These are phyloP conservation scores for Melieria omissa DNA, from an alignment of 2,888 invertebrate species.

Conservation along the genomic window DNA sequence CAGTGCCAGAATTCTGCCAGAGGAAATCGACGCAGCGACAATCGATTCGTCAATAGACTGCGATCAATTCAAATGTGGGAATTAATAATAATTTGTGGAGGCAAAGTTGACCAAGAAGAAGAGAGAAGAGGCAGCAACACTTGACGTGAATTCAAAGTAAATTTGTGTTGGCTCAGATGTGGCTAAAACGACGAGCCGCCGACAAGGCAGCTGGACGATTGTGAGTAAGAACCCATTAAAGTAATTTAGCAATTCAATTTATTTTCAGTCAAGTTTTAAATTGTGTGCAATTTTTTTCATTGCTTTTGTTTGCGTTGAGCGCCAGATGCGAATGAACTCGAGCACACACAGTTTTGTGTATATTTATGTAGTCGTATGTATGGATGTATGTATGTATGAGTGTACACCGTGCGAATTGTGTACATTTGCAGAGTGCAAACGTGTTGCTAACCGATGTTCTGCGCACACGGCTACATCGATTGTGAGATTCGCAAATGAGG, in stretches of 20 bases:
- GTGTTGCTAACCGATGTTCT: no score
- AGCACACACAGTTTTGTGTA: no score
- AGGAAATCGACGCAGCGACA: slow-evolving; percentile 40
- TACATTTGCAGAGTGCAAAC: no score
- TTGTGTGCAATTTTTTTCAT: neutral
- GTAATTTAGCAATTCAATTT: neutral
- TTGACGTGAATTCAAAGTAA: no score
- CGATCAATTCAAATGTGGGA: slow-evolving; percentile 7
- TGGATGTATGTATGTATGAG: no score
- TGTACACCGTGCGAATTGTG: no score
- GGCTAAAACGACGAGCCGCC: no score
- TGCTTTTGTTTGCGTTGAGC: slow-evolving; percentile 13
- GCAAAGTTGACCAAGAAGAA: neutral
- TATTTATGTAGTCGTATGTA: no score
- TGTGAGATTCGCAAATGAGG: slow-evolving; percentile 22
- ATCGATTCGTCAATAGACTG: slow-evolving; percentile 44
- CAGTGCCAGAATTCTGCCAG: slow-evolving; percentile 55
- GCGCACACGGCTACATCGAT: no score
- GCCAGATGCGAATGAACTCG: slow-evolving; percentile 42
- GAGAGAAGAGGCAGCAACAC: no score
- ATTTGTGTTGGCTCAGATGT: no score
- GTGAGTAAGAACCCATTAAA: neutral
- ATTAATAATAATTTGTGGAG: neutral
- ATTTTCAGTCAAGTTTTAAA: neutral
- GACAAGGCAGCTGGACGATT: neutral